Conservation (phyloP, 1,140 invertebrate species). For the Contarinia nasturtii region DNA sequence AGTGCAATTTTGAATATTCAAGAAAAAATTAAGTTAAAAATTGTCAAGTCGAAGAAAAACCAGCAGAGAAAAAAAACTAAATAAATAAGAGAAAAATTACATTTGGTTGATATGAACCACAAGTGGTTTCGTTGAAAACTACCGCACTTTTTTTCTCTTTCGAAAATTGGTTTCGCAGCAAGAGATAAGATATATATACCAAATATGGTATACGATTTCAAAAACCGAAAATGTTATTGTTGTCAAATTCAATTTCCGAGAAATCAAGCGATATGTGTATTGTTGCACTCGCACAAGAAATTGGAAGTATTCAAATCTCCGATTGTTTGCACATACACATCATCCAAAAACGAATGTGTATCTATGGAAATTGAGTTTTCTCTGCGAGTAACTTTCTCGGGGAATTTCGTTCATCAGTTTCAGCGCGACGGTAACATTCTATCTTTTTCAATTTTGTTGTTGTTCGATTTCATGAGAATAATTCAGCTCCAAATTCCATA, state of each 20-base stretch:
- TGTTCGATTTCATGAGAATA: too few species aligned
- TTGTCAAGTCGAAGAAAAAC: background rate
- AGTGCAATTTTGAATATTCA: background rate
- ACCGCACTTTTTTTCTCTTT: background rate
- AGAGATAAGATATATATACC: too few species aligned
- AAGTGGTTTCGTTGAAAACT: background rate
- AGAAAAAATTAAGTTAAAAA: background rate
- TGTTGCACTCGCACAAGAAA: too few species aligned
- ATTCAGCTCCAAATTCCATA: too few species aligned
- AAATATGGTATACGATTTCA: background rate
- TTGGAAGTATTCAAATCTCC: too few species aligned
- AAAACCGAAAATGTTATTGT: background rate
- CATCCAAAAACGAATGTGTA: background rate
- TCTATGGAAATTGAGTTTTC: background rate
- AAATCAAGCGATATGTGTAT: too few species aligned
- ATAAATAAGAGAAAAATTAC: background rate
- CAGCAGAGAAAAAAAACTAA: background rate
- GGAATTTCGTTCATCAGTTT: background rate
- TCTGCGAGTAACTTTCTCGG: background rate
- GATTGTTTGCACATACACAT: too few species aligned
- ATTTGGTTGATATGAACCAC: background rate
- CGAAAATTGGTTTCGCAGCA: too few species aligned
- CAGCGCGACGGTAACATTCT: too few species aligned
- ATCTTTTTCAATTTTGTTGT: too few species aligned
- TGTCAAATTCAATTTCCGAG: too few species aligned